phyloP scores from a whole-genome alignment of 2,797 vertebrate species.

The Sciaenops ocellatus region DNA sequence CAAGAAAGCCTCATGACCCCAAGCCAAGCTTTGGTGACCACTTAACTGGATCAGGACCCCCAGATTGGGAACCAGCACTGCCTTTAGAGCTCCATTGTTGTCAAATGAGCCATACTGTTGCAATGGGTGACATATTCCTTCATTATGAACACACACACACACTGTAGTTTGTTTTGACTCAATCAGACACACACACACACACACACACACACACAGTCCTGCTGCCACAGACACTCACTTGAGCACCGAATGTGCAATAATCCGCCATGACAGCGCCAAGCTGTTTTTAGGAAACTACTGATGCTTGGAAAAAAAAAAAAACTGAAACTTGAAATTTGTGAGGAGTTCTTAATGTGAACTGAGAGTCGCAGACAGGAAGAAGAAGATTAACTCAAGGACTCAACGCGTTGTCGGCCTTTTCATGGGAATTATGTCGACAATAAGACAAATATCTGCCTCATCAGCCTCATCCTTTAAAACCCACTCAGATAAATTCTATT shows the following conservation, averaged over 20 bases:
- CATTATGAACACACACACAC: conserved; percentile 1
- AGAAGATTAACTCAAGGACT: no score
- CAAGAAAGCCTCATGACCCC: no score
- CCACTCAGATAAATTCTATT: not conserved
- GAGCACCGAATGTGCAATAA: not conserved
- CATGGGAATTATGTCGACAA: not conserved
- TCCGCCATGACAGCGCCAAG: not conserved
- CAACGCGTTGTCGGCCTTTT: not conserved
- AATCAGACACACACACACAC: not conserved
- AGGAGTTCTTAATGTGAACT: not conserved
- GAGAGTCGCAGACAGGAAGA: not conserved
- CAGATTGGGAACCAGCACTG: no score
- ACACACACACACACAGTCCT: not conserved
- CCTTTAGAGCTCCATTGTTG: not conserved
- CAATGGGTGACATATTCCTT: not conserved
- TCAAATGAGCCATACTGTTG: not conserved
- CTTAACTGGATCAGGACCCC: no score
- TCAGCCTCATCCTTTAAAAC: not conserved
- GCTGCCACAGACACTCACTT: not conserved
- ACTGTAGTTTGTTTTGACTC: not conserved
- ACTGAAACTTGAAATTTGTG: not conserved
- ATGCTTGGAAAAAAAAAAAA: not conserved
- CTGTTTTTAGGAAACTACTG: not conserved
- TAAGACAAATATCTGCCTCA: not conserved
- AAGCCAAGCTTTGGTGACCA: no score